Evolutionary conservation across 2,888 invertebrate genomes (phyloP), one percentile per base, ranked within the genome.

Genomic region (Drosophila greeni): DNA sequence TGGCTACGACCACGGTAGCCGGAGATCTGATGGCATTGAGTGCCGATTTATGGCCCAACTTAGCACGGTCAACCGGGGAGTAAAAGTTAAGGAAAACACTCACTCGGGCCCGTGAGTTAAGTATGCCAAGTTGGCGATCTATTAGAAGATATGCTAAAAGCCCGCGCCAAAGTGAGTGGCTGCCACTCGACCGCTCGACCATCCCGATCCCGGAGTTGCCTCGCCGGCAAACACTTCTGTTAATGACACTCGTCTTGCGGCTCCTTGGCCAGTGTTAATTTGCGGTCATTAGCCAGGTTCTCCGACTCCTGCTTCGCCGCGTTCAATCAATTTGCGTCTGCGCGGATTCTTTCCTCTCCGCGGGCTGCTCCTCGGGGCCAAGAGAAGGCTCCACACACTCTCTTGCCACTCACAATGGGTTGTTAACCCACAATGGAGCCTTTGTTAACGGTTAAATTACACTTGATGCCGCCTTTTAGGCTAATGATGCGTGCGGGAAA

Each of bases 91-190:
- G 58, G 40, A 52, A 57, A 49, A 49, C 66, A 51, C 61, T 61
- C 48, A 56, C 51, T 43, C 16, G 40, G 40, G 49, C 12, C 39
- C 69, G 73, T 62, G 58, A 68, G 68, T 76, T 72, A 69, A 74
- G 72, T 77, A 76, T 76, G 77, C 74, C 69, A 73, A 66, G 62
- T 64, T 75, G 60, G 66, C 82, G 77, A 79, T 82, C 77, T 76
- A 74, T 80, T 80, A 72, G 77, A 67, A 77, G 81, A 82, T 76
- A 77, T 82, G 81, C 83, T 82, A 77, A 77, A 82, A 77, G 77
- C 81, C 75, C 75, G 68, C 61, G 12, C 69, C 48, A 69, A 67
- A 67, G 67, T 67, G 68, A 67, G 67, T 67, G 69, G 69, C 69
- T 58, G 67, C 60, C 74, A 76, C 76, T 82, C 74, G 37, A 49